Percentiles rank a stretch among this genome's conserved stretches.
These are phyloP conservation scores for Cyaniris semiargus DNA, from an alignment of 2,888 invertebrate species.

Conservation along the genomic window DNA sequence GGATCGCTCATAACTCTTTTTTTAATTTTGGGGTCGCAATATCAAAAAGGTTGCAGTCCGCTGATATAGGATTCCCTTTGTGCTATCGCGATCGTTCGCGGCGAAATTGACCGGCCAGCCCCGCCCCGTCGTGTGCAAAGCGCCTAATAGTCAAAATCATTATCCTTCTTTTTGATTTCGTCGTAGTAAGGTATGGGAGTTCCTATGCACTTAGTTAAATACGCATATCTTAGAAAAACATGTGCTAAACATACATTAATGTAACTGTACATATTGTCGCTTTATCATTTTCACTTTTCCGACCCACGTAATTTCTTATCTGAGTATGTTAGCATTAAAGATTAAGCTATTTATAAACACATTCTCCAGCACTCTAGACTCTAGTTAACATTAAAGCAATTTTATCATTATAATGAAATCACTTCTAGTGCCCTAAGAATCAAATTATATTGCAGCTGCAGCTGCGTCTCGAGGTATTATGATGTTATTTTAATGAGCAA, in stretches of 20 bases:
- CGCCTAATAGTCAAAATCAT: no score
- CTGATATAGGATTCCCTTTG: no score
- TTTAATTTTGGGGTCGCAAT: no score
- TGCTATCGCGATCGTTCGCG: no score
- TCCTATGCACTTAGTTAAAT: no score
- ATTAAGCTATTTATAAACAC: conserved; percentile 9
- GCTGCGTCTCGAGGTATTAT: neutral
- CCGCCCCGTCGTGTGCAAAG: no score
- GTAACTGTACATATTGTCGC: neutral
- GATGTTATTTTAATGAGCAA: no score
- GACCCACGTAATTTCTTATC: neutral
- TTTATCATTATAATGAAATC: neutral
- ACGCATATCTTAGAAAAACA: neutral
- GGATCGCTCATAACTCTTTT: no score
- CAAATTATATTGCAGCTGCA: neutral
- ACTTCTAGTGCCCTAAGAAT: neutral
- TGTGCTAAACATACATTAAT: conserved; percentile 7
- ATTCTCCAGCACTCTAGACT: neutral
- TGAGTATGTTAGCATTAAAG: neutral
- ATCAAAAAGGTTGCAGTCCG: no score
- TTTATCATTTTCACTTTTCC: neutral
- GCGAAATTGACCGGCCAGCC: no score
- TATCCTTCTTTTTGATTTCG: no score
- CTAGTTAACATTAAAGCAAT: neutral
- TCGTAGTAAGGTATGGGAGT: no score